phyloP scores from a whole-genome alignment of 2,888 invertebrate genomes.

The Cheilosia variabilis region DNA sequence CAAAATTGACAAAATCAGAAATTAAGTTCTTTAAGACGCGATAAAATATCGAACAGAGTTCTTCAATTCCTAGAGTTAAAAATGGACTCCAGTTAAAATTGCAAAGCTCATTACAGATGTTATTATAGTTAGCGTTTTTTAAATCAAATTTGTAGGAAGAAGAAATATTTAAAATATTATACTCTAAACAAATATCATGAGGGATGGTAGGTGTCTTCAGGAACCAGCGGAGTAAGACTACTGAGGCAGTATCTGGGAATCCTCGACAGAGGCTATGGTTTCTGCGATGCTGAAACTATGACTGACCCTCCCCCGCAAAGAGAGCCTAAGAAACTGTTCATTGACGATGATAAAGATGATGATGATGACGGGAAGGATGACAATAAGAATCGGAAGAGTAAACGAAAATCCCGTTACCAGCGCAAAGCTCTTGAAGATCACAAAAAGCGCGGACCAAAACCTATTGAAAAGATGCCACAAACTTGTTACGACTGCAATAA shows the following conservation, averaged over 20 bases:
- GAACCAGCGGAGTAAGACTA: too few relatives aligned
- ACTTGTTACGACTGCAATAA: conserved; percentile 86
- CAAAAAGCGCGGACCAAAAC: conserved; percentile 86
- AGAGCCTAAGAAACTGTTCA: conserved; percentile 66
- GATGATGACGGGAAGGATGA: conserved; percentile 76
- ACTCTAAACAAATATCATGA: too few relatives aligned
- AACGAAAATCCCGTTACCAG: conserved; percentile 84
- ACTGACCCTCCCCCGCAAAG: conserved; percentile 81
- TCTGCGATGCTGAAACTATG: conserved; percentile 85
- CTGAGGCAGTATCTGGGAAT: conserved; percentile 86
- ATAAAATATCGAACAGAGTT: too few relatives aligned
- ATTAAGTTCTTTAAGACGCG: too few relatives aligned
- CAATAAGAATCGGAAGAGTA: conserved; percentile 77
- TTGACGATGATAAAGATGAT: conserved; percentile 76
- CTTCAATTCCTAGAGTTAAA: too few relatives aligned
- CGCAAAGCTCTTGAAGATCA: conserved; percentile 86
- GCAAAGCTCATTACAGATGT: too few relatives aligned
- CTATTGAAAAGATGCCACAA: conserved; percentile 85
- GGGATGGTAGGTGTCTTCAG: too few relatives aligned
- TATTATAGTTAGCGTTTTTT: too few relatives aligned
- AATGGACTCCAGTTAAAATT: too few relatives aligned
- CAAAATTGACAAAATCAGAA: too few relatives aligned
- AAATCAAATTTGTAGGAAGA: too few relatives aligned
- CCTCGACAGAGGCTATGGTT: conserved; percentile 80
- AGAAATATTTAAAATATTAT: too few relatives aligned